Evolutionary conservation across 2,113 vertebrate species (phyloP).

Genomic region (Bos javanicus): DNA sequence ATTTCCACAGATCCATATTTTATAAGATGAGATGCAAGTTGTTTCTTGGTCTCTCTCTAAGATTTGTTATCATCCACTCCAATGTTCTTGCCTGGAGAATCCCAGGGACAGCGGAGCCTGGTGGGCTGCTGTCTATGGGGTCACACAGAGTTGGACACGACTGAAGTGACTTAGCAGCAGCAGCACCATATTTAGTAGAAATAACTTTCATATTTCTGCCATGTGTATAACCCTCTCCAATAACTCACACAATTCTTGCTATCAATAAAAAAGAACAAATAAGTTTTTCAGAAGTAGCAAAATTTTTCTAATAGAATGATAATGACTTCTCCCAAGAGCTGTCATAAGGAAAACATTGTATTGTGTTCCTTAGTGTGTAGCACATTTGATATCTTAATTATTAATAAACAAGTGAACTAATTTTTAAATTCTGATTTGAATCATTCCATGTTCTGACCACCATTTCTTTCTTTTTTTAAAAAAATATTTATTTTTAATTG

Average conservation of each 20-base stretch:
- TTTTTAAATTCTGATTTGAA: not conserved
- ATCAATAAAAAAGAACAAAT: slow-evolving; percentile 6
- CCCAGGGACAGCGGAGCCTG: no score
- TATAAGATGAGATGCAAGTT: not conserved
- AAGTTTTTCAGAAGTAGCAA: not conserved
- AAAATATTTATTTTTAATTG: no score
- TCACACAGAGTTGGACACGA: no score
- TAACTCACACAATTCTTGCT: not conserved
- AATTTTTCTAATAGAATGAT: not conserved
- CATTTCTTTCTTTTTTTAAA: not conserved
- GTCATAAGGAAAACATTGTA: not conserved
- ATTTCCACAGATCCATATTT: not conserved
- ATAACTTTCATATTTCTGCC: not conserved
- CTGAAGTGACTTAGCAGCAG: no score
- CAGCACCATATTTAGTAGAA: not conserved
- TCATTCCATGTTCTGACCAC: not conserved
- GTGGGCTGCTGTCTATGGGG: no score
- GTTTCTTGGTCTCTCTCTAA: slow-evolving; percentile 7
- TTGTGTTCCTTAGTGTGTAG: not conserved
- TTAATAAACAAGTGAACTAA: slow-evolving; percentile 12
- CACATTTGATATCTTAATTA: not conserved
- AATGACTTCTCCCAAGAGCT: not conserved
- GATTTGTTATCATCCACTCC: not conserved
- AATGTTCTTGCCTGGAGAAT: no score
- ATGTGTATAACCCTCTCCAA: not conserved